A percentile compares a stretch with the other conserved stretches of the same genome.
Conservation (phyloP, 2,797 vertebrate genomes). For the Acipenser ruthenus region DNA sequence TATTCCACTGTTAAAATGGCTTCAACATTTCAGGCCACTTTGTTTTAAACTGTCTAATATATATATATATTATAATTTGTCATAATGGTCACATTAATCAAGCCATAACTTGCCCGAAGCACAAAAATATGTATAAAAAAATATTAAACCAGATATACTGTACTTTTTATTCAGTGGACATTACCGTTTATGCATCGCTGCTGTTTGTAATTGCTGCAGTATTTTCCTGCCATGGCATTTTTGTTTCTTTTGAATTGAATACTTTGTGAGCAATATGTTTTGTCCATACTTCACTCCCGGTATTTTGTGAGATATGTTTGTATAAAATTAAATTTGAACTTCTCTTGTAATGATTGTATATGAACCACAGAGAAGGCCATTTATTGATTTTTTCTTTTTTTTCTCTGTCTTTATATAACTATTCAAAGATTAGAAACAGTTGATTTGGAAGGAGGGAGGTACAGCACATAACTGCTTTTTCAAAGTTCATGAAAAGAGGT, state of each 20-base stretch:
- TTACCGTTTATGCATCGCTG: conserved; percentile 38
- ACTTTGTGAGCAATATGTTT: conserved; percentile 46
- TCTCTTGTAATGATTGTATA: conserved; percentile 51
- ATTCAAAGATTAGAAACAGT: no score
- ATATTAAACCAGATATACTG: neutral
- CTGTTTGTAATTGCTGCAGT: conserved; percentile 43
- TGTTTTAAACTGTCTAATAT: neutral
- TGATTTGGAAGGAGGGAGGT: conserved; percentile 31
- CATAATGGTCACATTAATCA: neutral
- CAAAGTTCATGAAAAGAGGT: neutral
- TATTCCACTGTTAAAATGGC: no score
- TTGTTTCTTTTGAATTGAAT: conserved; percentile 29
- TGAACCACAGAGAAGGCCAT: conserved; percentile 60
- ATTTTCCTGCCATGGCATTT: conserved; percentile 19
- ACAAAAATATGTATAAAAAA: neutral
- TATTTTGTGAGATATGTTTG: conserved; percentile 63
- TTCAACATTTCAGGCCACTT: neutral
- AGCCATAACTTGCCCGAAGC: neutral
- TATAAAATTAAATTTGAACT: conserved; percentile 56
- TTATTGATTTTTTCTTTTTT: conserved; percentile 50
- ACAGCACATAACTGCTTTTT: conserved; percentile 9
- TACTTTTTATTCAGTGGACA: conserved; percentile 53
- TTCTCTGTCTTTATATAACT: conserved; percentile 44
- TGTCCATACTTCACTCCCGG: conserved; percentile 76
- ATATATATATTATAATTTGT: neutral